Percentiles rank a stretch among this genome's conserved stretches.
phyloP scores from a whole-genome alignment of 2,797 vertebrate genomes.

The Karalla daura region DNA sequence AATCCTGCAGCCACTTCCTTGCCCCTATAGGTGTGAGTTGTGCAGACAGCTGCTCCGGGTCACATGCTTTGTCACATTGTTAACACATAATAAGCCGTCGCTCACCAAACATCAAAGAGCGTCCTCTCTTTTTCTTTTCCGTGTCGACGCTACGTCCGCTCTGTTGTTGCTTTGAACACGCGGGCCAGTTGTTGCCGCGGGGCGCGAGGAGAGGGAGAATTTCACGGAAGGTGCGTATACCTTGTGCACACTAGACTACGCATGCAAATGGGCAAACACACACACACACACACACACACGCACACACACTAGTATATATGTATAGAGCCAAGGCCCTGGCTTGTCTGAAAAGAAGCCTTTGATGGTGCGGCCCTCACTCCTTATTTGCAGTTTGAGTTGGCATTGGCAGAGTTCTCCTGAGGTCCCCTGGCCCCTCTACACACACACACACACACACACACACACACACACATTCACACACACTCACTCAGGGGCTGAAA shows the following conservation, averaged over 20 bases:
- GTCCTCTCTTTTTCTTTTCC: neutral
- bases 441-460: constrained; percentile 23
- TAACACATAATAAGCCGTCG: constrained; percentile 61
- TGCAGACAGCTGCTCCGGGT: constrained; percentile 64
- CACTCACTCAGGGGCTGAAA: constrained; percentile 58
- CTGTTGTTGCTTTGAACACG: constrained; percentile 44
- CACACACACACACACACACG: constrained; percentile 6
- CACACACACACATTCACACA: constrained; percentile 24
- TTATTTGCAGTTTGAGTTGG: constrained; percentile 79
- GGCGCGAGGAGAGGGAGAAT: constrained; percentile 31
- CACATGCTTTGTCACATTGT: constrained; percentile 63
- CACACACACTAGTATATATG: constrained; percentile 5
- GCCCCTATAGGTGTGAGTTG: constrained; percentile 54
- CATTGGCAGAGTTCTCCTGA: constrained; percentile 65
- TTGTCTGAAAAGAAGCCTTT: constrained; percentile 73
- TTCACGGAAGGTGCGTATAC: constrained; percentile 28
- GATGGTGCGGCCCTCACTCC: constrained; percentile 63
- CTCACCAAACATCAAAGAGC: constrained; percentile 64
- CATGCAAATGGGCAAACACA: neutral
- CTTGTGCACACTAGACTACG: constrained; percentile 5
- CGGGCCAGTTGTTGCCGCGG: constrained; percentile 26
- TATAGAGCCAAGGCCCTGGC: constrained; percentile 41
- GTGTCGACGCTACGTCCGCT: constrained; percentile 5
- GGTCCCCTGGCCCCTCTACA: constrained; percentile 40
- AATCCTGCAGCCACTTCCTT: constrained; percentile 23